A percentile compares a stretch with the other conserved stretches of the same genome.
These are phyloP conservation scores for Halocaridina rubra DNA, from an alignment of 2,888 invertebrate species.

Conservation along the genomic window DNA sequence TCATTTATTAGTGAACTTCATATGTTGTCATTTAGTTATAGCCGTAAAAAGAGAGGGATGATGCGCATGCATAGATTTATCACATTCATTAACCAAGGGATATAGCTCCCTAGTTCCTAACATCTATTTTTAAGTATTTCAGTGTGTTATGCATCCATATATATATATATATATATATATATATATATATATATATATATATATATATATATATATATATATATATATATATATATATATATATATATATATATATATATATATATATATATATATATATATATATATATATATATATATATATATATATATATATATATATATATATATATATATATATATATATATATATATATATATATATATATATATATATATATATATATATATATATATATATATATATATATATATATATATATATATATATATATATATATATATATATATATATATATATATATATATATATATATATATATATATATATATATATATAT, in stretches of 20 bases:
- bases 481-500: background rate
- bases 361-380: background rate
- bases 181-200: conserved; percentile 16
- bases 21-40: too few relatives aligned
- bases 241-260: conserved; percentile 10
- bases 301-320: background rate
- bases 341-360: conserved; percentile 7
- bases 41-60: background rate
- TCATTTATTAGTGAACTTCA: too few relatives aligned
- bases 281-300: conserved; percentile 8
- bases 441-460: background rate
- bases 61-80: background rate
- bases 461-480: conserved; percentile 7
- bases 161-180: conserved; percentile 27
- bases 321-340: conserved; percentile 11
- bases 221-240: conserved; percentile 9
- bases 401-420: background rate
- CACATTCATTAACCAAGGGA: background rate
- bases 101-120: background rate
- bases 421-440: background rate
- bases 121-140: background rate
- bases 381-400: background rate
- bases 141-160: background rate
- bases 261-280: background rate
- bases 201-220: conserved; percentile 27